Evolutionary conservation across 2,888 invertebrate genomes (phyloP).

Genomic region (Lysandra bellargus): DNA sequence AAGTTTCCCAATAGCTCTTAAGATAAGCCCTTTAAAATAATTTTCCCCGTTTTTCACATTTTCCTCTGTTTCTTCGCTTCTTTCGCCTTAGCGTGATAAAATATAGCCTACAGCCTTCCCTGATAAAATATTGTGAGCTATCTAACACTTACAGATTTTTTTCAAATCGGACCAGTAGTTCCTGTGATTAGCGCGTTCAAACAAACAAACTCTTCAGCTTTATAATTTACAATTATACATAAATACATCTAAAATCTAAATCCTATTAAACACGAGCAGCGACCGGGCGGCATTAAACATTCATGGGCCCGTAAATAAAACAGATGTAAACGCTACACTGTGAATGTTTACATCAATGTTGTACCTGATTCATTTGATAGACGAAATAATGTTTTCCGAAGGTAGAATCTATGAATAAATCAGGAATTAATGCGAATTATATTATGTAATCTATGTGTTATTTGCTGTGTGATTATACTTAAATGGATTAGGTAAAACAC

Average conservation of each 20-base stretch:
- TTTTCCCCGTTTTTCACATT: too few species aligned
- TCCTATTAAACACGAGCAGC: not conserved
- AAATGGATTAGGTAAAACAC: not conserved
- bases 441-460: not conserved
- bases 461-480: not conserved
- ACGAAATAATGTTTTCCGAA: not conserved
- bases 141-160: too few species aligned
- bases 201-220: too few species aligned
- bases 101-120: too few species aligned
- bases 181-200: too few species aligned
- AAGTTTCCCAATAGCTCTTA: too few species aligned
- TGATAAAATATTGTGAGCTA: too few species aligned
- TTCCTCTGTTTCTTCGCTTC: too few species aligned
- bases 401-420: not conserved
- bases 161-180: too few species aligned
- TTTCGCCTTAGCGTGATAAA: too few species aligned
- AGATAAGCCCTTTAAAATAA: too few species aligned
- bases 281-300: not conserved
- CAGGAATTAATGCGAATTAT: not conserved
- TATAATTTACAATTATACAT: not conserved
- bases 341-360: conserved; percentile 6
- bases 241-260: not conserved
- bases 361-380: not conserved
- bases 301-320: not conserved
- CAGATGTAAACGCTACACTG: not conserved